Evolutionary conservation across 1,140 invertebrate species (phyloP), one percentile per base, ranked within the genome.

Genomic region (Aphidius gifuensis): DNA sequence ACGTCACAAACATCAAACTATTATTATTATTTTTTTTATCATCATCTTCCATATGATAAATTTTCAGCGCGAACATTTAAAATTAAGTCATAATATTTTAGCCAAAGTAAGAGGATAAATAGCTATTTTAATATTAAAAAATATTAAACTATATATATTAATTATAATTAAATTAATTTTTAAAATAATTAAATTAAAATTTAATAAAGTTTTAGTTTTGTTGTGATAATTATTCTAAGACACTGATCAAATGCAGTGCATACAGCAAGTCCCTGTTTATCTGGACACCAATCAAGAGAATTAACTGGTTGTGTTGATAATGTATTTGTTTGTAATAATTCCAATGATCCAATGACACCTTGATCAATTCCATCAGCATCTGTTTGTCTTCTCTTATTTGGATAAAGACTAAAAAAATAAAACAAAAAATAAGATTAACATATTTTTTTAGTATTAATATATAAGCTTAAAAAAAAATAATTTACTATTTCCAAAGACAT

Each of bases 201-300:
- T 74, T 64, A 78, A 59, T 73, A 70, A 9, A 70, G 69, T 80
- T 96, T 94, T 0, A 98, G 81, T 82, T 95, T 96, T 3, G 96
- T 98, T 9, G 91, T 89, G 55, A 97, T 90, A 45, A 97, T 73
- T 5, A 97, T 86, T 23, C 94, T 83, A n/a, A 98, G 74, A 60
- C 87, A 89, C 79, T 98, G 95, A 83, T 98, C 96, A 76, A 97
- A 97, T 0, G 93, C 86, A 4, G 92, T 92, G 71, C 92, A 93
- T 4, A 96, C 87, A 45, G 89, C 90, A 0, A 98, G 80, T 9
- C 96, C 96, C 43, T 86, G 76, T 77, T 97, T 96, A 74, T 97
- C 94, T 2, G 86, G 84, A 77, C 90, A 93, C 96, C 96, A 98
- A 73, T 96, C 92, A 64, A 94, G 90, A 4, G 90, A 87, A 70